phyloP scores from a whole-genome alignment of 2,888 invertebrate genomes.

The Thera britannica region DNA sequence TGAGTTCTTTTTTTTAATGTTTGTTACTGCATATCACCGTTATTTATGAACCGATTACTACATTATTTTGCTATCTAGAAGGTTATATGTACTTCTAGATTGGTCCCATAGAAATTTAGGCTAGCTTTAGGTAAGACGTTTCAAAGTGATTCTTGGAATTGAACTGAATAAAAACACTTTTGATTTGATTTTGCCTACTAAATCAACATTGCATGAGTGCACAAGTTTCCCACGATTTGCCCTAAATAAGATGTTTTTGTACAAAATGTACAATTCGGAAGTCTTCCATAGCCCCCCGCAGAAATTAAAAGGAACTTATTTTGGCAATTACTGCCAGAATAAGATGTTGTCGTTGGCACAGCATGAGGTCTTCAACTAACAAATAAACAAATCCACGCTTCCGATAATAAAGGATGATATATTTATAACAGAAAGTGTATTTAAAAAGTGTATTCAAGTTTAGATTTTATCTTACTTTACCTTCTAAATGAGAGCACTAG shows the following conservation, averaged over 20 bases:
- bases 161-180: too few species aligned
- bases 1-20: too few species aligned
- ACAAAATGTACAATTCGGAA: constrained; percentile 54
- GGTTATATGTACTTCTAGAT: too few species aligned
- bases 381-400: constrained; percentile 22
- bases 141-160: too few species aligned
- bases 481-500: too few species aligned
- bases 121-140: too few species aligned
- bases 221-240: constrained; percentile 71
- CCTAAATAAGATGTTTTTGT: constrained; percentile 45
- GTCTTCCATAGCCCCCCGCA: constrained; percentile 52
- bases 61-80: too few species aligned
- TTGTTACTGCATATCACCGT: too few species aligned
- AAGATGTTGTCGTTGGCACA: constrained; percentile 58
- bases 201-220: not conserved
- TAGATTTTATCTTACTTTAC: not conserved
- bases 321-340: constrained; percentile 50
- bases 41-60: too few species aligned
- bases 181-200: not conserved
- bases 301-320: constrained; percentile 36
- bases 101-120: too few species aligned
- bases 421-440: constrained; percentile 1
- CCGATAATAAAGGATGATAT: constrained; percentile 3
- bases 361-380: constrained; percentile 42
- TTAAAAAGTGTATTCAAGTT: not conserved